Evolutionary conservation across 1,140 invertebrate species (phyloP), one percentile per base, ranked within the genome.

Genomic region (Rhopalosiphum padi): DNA sequence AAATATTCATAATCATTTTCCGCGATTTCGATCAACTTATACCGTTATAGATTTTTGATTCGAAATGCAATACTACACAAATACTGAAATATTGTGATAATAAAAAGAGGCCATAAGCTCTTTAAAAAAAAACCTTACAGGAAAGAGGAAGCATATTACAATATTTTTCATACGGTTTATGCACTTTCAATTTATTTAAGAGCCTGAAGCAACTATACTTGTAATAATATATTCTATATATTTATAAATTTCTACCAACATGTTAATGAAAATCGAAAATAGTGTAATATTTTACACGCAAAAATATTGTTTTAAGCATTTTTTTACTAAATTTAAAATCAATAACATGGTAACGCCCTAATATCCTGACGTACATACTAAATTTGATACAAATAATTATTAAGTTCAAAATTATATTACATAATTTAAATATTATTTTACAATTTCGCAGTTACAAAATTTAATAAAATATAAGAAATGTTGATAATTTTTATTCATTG

Each of bases 131-230:
- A 68, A 68, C 25, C 25, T 68, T 30, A 30, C 60, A 68, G 60
- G 21, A 37, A 35, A 21, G 3, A 82, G 77, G n/a, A 37, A 82
- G 37, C 83, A 85, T 68, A 68, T 41, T 85, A 85, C 85, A 46
- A n/a, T 48, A 48, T 87, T 87, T 87, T 87, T 87, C 85, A 87
- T 87, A 46, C 43, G 83, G 83, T 87, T 87, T 87, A 46, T 87
- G 85, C 43, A 87, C 43, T 87, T 87, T 30, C 43, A 87, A 87
- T 87, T 46, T 87, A 87, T 43, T 87, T 87, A 48, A 87, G 30
- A 87, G 85, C 85, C 43, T n/a, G 25, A 30, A 87, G 41, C 8
- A 46, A 87, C 18, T 25, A 11, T 48, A 30, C 30, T 87, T 48
- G 43, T n/a, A 87, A 87, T 48, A 48, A 46, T 30, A 30, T 87